These are phyloP conservation scores for Napeogenes sylphis DNA, from an alignment of 2,888 invertebrate species.

Conservation along the genomic window DNA sequence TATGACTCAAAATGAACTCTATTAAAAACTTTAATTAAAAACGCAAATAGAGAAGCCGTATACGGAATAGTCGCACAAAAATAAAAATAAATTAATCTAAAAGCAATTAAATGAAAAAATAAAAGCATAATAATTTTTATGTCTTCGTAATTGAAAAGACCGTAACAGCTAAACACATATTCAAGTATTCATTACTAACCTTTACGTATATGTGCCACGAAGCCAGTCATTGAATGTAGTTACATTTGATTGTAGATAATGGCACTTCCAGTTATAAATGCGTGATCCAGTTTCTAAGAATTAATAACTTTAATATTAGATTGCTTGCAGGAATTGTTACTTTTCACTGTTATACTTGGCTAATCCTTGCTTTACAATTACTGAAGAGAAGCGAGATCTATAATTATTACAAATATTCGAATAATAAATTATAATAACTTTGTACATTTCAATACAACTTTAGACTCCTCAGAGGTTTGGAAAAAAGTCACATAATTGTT, in stretches of 20 bases:
- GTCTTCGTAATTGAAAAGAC: neutral
- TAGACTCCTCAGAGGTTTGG: too few relatives aligned
- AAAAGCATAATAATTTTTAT: too few relatives aligned
- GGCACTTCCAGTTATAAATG: constrained; percentile 7
- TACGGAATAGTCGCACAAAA: too few relatives aligned
- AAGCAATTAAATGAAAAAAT: too few relatives aligned
- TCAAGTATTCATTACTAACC: constrained; percentile 53
- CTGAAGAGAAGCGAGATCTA: neutral
- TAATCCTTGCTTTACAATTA: neutral
- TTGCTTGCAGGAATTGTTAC: neutral
- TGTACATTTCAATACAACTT: too few relatives aligned
- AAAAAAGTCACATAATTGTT: too few relatives aligned
- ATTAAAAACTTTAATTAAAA: too few relatives aligned
- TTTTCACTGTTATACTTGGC: neutral
- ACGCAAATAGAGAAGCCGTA: too few relatives aligned
- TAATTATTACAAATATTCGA: too few relatives aligned
- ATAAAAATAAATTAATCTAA: too few relatives aligned
- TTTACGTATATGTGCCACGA: constrained; percentile 43
- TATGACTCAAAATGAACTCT: too few relatives aligned
- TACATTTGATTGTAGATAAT: constrained; percentile 41
- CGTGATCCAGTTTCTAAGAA: constrained; percentile 3
- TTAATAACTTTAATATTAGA: constrained; percentile 4
- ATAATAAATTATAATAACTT: too few relatives aligned
- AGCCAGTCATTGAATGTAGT: constrained; percentile 44
- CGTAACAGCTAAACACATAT: constrained; percentile 18